Percentiles rank a stretch among this genome's conserved stretches.
Conservation (phyloP, 2,888 invertebrate genomes). For the Dexiosoma caninum region DNA sequence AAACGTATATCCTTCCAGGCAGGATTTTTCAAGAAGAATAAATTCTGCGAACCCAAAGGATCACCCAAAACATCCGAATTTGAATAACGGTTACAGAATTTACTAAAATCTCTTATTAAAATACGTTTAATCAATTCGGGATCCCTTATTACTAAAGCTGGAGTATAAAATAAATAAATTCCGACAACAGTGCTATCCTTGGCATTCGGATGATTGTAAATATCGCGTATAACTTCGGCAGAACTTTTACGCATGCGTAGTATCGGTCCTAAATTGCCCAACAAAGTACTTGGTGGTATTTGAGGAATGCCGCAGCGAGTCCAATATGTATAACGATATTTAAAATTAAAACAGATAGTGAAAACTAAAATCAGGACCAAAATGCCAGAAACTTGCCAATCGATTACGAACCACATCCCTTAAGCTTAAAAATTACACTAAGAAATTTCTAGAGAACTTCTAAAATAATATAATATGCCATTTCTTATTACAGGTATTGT, state of each 20-base stretch:
- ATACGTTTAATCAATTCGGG: conserved; percentile 78
- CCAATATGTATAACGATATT: conserved; percentile 72
- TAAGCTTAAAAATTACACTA: neutral
- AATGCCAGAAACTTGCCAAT: neutral
- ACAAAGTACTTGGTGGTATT: conserved; percentile 72
- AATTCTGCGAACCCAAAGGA: conserved; percentile 77
- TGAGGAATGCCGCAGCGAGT: conserved; percentile 73
- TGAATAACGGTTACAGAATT: conserved; percentile 76
- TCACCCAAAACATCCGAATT: conserved; percentile 75
- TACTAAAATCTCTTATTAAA: conserved; percentile 78
- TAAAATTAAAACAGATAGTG: conserved; percentile 60
- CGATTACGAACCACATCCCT: conserved; percentile 60
- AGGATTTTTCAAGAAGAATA: conserved; percentile 78
- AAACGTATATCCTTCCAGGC: conserved; percentile 78
- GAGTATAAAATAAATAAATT: conserved; percentile 78
- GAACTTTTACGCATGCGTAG: conserved; percentile 72
- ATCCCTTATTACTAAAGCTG: conserved; percentile 77
- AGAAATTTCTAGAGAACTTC: neutral
- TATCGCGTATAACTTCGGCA: conserved; percentile 72
- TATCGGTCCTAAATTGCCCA: conserved; percentile 77
- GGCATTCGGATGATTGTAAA: conserved; percentile 74
- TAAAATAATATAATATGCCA: conserved; percentile 2
- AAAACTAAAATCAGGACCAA: conserved; percentile 43
- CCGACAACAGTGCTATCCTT: conserved; percentile 74
- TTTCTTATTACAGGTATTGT: neutral